Evolutionary conservation across 2,888 invertebrate genomes (phyloP), one percentile per base, ranked within the genome.

Genomic region (Drosophila multiciliata): DNA sequence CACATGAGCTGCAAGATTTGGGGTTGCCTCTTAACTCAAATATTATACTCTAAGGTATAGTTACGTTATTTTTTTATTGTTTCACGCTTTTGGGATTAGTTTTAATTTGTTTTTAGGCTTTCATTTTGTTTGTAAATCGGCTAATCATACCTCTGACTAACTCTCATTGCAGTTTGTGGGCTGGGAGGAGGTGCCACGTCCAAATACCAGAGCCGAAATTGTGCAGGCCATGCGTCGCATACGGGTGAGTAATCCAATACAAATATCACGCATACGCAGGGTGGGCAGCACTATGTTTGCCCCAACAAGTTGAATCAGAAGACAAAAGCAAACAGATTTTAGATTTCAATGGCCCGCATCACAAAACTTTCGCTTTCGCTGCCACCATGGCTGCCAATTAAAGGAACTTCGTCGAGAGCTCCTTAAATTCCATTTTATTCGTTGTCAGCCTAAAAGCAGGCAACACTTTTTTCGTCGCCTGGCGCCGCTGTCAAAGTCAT

Each of bases 171-270:
- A 99, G 99, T 99, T 98, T 94, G 99, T 99, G 93, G 99, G 99
- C 82, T 98, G 98, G 80, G 95, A 99, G 96, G 99, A 99, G 93
- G 98, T 99, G 87, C 98, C 99, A 23, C 95, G 99, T 83, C 99
- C 99, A 36, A 97, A 97, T 83, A 99, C 98, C 93, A 95, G 99
- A 87, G 97, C 99, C 83, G 99, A 99, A 94, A 99, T 99, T 92
- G 99, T 99, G 70, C 98, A 99, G 76, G 99, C 99, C 77, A 99
- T 99, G 99, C 96, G 99, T 75, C 95, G 98, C 91, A 99, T 99
- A 93, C 96, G 99, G 93, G 99, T 99, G 94, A 97, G 96, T 95
- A 66, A 66, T 52, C 63, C 36, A 52, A 4, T 26, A 12, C 32
- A 45, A 7, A 50, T 61, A 73, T 68, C 58, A 77, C 57, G 57